phyloP scores from a whole-genome alignment of 1,140 invertebrate genomes.

The Conus betulinus region DNA sequence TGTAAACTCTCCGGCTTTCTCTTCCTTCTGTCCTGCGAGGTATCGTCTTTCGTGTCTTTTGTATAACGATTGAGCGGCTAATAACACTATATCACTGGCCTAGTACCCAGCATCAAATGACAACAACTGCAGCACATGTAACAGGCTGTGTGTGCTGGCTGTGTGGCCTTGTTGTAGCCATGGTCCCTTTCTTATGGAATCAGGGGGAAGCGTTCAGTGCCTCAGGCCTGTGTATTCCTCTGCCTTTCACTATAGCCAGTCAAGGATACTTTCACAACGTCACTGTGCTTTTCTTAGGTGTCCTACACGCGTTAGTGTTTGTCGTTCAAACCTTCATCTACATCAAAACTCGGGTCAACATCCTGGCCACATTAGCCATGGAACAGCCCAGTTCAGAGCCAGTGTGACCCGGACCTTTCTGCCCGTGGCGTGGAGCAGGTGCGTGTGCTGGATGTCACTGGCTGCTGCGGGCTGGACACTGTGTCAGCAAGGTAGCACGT shows the following conservation, averaged over 20 bases:
- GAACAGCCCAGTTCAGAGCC: background rate
- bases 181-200: background rate
- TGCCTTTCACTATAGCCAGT: background rate
- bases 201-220: background rate
- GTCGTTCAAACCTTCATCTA: background rate
- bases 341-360: background rate
- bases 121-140: background rate
- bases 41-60: background rate
- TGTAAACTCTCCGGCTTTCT: slow-evolving; percentile 12
- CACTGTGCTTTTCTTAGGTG: background rate
- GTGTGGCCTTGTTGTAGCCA: background rate
- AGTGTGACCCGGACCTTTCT: background rate
- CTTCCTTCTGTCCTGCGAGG: background rate
- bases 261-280: background rate
- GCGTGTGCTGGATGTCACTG: background rate
- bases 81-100: no score
- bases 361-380: background rate
- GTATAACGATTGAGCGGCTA: background rate
- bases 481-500: background rate
- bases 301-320: background rate
- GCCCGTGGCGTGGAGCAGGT: background rate
- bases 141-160: background rate
- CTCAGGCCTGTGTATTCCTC: background rate
- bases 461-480: background rate
- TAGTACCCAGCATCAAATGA: background rate